Percentiles rank a stretch among this genome's conserved stretches.
Evolutionary conservation across 2,113 vertebrate species (phyloP).

Genomic region (Semnornis frantzii): DNA sequence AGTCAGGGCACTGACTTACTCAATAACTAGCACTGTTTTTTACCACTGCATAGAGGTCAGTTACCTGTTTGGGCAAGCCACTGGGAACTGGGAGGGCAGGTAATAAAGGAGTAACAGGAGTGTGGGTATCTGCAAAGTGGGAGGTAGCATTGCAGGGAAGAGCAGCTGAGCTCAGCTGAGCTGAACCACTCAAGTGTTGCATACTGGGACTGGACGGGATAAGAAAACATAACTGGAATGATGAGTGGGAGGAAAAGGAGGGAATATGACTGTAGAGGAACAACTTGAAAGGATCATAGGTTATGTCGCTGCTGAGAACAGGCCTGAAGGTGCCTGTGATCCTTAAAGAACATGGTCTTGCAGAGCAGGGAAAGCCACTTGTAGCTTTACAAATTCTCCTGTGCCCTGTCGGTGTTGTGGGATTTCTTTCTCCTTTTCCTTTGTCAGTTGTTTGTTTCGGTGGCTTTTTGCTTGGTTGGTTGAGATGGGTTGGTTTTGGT

Average conservation of each 20-base stretch:
- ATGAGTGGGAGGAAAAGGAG: neutral
- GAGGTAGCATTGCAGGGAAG: neutral
- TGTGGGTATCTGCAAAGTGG: neutral
- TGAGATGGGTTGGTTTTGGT: neutral
- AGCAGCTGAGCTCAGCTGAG: neutral
- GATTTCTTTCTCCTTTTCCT: neutral
- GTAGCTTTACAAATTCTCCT: neutral
- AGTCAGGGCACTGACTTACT: neutral
- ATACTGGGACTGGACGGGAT: neutral
- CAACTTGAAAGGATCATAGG: neutral
- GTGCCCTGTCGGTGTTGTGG: accelerated
- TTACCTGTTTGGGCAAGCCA: neutral
- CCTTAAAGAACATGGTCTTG: neutral
- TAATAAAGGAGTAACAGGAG: neutral
- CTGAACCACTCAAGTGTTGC: neutral
- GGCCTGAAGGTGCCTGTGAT: neutral
- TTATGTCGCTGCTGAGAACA: neutral
- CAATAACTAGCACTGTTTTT: neutral
- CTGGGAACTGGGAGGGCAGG: neutral
- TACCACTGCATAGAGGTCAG: neutral
- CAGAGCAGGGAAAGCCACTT: neutral
- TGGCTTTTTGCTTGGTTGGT: neutral
- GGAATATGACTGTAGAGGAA: neutral
- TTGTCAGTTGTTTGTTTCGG: neutral
- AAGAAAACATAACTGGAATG: neutral